phyloP scores from a whole-genome alignment of 2,797 vertebrate genomes.

The Poecilia picta region DNA sequence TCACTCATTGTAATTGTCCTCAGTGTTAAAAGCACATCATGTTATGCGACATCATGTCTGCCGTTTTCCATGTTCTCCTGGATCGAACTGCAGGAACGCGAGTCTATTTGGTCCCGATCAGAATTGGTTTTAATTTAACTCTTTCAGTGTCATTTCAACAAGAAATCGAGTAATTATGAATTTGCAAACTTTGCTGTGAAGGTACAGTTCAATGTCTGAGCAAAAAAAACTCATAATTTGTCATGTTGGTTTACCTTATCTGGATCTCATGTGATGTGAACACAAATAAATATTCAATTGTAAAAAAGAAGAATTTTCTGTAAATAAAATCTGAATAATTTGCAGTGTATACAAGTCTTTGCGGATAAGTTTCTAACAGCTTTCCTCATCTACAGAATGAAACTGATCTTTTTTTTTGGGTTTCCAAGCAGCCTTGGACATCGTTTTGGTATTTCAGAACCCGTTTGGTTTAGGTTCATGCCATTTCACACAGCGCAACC shows the following conservation, averaged over 20 bases:
- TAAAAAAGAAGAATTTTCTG: background rate
- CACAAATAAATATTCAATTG: background rate
- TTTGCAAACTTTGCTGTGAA: background rate
- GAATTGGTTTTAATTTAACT: too few species aligned
- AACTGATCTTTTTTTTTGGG: background rate
- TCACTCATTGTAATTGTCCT: conserved; percentile 49
- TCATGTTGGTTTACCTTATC: background rate
- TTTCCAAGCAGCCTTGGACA: background rate
- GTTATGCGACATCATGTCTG: conserved; percentile 9
- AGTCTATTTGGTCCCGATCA: too few species aligned
- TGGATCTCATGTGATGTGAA: background rate
- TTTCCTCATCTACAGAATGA: background rate
- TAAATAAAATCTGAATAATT: background rate
- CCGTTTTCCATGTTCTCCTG: background rate
- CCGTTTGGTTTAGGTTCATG: background rate
- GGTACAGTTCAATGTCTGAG: background rate
- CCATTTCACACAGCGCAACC: background rate
- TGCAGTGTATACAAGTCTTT: background rate
- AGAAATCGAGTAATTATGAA: too few species aligned
- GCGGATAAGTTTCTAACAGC: background rate
- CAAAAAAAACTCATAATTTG: background rate
- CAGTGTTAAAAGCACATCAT: conserved; percentile 33
- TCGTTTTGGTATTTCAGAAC: background rate
- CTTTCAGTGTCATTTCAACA: too few species aligned
- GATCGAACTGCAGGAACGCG: conserved; percentile 1